These are phyloP conservation scores for Corydoras sp. DNA, from an alignment of 2,113 vertebrate species.

Conservation along the genomic window DNA sequence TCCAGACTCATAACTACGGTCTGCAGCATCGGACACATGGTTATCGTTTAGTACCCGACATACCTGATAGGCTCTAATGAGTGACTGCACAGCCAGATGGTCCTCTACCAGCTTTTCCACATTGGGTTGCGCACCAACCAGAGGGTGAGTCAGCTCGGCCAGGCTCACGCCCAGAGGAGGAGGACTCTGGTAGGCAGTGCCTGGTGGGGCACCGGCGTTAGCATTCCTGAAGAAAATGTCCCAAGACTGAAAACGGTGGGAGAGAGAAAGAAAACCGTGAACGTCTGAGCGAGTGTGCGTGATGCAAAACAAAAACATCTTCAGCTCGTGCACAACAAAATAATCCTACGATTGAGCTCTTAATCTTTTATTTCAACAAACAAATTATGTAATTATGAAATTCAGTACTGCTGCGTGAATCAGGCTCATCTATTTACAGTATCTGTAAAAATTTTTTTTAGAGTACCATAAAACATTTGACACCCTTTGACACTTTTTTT, in stretches of 20 bases:
- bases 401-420: too few species aligned
- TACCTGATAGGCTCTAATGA: conserved; percentile 98
- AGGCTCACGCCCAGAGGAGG: conserved; percentile 71
- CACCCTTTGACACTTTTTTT: too few species aligned
- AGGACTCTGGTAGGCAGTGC: conserved; percentile 91
- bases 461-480: too few species aligned
- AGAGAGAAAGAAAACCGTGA: neutral
- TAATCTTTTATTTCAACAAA: too few species aligned
- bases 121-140: conserved; percentile 81
- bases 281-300: neutral
- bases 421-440: too few species aligned
- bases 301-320: too few species aligned
- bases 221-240: conserved; percentile 97
- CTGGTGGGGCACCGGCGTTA: conserved; percentile 87
- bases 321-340: too few species aligned
- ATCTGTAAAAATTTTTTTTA: too few species aligned
- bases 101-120: conserved; percentile 97
- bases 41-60: neutral
- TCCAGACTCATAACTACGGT: neutral
- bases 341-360: too few species aligned
- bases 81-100: conserved; percentile 92
- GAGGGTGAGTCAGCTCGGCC: conserved; percentile 65
- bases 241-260: conserved; percentile 78
- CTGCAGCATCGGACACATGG: neutral
- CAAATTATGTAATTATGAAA: too few species aligned